phyloP scores from a whole-genome alignment of 2,113 vertebrate genomes.

The Halcyon malimbica region DNA sequence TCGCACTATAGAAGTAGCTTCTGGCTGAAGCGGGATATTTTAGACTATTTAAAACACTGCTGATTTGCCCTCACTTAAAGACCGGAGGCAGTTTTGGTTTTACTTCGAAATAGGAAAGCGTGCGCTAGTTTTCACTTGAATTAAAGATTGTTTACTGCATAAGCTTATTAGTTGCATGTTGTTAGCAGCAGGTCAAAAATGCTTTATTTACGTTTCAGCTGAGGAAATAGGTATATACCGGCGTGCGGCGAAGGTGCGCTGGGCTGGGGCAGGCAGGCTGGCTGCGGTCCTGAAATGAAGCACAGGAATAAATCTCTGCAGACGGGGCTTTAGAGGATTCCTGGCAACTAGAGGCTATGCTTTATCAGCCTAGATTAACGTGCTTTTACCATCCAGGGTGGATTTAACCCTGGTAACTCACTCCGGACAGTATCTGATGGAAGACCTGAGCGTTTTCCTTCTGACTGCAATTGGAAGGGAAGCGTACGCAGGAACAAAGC shows the following conservation, averaged over 20 bases:
- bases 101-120: background rate
- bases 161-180: background rate
- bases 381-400: background rate
- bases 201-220: background rate
- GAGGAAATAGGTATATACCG: accelerated
- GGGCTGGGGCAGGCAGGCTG: background rate
- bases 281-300: background rate
- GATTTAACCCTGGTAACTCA: background rate
- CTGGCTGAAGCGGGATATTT: accelerated
- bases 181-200: background rate
- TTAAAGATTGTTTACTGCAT: background rate
- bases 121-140: background rate
- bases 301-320: background rate
- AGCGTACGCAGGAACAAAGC: background rate
- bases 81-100: background rate
- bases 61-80: background rate
- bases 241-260: accelerated
- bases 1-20: background rate
- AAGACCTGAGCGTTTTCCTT: background rate
- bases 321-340: background rate
- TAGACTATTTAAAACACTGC: background rate
- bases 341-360: background rate
- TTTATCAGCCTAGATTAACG: constrained; percentile 1
- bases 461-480: background rate
- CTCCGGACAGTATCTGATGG: background rate